phyloP scores from a whole-genome alignment of 2,113 vertebrate species.

The Lonchura striata region DNA sequence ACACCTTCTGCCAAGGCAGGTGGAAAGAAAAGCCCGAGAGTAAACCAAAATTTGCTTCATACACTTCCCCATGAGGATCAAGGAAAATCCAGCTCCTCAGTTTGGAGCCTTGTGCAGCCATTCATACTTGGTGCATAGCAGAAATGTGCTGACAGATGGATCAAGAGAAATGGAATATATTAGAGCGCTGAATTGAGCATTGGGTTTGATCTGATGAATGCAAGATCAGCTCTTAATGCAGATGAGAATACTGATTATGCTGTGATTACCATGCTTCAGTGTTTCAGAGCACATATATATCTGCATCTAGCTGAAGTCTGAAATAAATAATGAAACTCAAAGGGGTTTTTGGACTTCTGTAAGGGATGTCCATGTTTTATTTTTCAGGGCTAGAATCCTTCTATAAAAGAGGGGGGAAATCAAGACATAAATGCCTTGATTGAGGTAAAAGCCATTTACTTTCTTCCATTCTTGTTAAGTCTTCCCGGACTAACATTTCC shows the following conservation, averaged over 20 bases:
- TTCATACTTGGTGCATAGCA: background rate
- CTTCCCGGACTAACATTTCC: conserved; percentile 8
- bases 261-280: background rate
- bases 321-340: background rate
- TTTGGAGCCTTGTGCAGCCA: background rate
- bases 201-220: conserved; percentile 7
- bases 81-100: background rate
- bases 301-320: background rate
- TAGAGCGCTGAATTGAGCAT: background rate
- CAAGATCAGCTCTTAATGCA: conserved; percentile 30
- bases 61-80: background rate
- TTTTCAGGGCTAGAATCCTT: background rate
- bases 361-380: background rate
- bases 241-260: conserved; percentile 34
- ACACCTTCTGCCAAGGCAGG: background rate
- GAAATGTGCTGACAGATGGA: conserved; percentile 5
- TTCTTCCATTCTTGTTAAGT: background rate
- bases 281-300: background rate
- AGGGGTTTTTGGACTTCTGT: background rate
- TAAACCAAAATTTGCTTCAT: background rate
- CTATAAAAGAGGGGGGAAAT: background rate
- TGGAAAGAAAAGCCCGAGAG: background rate
- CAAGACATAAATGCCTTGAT: background rate
- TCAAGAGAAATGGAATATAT: conserved; percentile 20
- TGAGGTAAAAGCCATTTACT: conserved; percentile 10